Conservation (phyloP, 2,113 vertebrate genomes). For the Aix galericulata region DNA sequence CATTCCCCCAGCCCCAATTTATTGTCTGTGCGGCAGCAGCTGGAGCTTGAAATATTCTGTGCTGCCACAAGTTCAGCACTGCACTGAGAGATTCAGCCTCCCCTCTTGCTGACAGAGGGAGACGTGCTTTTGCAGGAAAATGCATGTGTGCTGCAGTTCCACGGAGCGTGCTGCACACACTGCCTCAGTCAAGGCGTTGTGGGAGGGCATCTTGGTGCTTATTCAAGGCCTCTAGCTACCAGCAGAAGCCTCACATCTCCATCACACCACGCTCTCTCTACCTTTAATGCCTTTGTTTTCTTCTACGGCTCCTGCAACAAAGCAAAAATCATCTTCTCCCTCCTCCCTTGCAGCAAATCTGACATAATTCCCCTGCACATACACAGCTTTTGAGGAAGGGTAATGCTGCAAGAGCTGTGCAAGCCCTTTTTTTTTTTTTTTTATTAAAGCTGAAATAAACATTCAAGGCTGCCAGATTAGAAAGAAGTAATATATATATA, state of each 20-base stretch:
- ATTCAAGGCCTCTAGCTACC: neutral
- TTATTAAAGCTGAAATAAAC: neutral
- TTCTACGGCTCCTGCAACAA: neutral
- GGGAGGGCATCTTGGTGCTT: neutral
- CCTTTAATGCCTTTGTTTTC: neutral
- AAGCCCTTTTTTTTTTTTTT: neutral
- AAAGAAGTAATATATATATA: neutral
- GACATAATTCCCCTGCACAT: neutral
- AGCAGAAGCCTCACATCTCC: neutral
- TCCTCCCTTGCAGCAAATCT: neutral
- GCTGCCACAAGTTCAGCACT: slow-evolving; percentile 1
- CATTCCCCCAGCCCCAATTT: slow-evolving; percentile 15
- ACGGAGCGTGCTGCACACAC: slow-evolving; percentile 16
- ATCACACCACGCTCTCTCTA: neutral
- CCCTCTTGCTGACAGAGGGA: slow-evolving; percentile 19
- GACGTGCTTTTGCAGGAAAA: neutral
- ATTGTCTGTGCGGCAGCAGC: slow-evolving; percentile 11
- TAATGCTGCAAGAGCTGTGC: neutral
- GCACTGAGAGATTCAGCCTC: neutral
- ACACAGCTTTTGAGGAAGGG: neutral
- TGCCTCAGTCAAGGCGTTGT: slow-evolving; percentile 11
- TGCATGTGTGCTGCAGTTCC: neutral
- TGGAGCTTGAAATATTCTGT: slow-evolving; percentile 18
- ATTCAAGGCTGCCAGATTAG: neutral
- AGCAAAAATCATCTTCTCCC: neutral